phyloP scores from a whole-genome alignment of 2,113 vertebrate species.

The Zootoca vivipara region DNA sequence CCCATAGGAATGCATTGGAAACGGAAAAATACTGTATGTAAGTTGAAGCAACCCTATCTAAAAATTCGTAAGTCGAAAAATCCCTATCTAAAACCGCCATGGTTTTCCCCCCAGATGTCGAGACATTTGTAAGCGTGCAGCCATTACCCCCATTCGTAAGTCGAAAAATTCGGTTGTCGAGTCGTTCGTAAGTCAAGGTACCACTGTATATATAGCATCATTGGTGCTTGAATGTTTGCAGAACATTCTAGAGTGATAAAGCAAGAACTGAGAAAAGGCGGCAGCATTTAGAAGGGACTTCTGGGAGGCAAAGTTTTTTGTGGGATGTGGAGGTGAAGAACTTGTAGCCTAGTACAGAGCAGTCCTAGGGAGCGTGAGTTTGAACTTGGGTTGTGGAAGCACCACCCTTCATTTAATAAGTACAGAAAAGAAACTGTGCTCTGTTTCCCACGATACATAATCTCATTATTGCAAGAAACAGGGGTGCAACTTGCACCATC shows the following conservation, averaged over 20 bases:
- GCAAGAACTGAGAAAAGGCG: neutral
- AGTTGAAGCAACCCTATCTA: too few species aligned
- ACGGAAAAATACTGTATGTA: too few species aligned
- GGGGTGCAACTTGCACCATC: neutral
- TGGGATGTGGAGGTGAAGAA: neutral
- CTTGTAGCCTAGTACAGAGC: neutral
- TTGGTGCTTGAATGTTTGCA: neutral
- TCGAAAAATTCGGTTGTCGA: too few species aligned
- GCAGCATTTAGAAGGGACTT: neutral
- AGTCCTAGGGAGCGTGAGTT: neutral
- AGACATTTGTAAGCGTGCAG: too few species aligned
- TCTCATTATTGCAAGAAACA: neutral
- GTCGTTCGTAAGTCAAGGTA: too few species aligned
- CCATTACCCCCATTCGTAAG: too few species aligned
- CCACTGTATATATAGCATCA: slow-evolving; percentile 19
- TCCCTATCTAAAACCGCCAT: too few species aligned
- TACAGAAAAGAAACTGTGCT: neutral
- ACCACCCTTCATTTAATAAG: neutral
- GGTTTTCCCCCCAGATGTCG: too few species aligned
- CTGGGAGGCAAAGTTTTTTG: neutral
- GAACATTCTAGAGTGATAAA: neutral
- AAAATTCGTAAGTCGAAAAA: too few species aligned
- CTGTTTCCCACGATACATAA: neutral
- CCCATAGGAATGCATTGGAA: too few species aligned
- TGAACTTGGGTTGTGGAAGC: neutral